A percentile compares a stretch with the other conserved stretches of the same genome.
Conservation (phyloP, 2,113 vertebrate genomes). For the Brachyistius frenatus region DNA sequence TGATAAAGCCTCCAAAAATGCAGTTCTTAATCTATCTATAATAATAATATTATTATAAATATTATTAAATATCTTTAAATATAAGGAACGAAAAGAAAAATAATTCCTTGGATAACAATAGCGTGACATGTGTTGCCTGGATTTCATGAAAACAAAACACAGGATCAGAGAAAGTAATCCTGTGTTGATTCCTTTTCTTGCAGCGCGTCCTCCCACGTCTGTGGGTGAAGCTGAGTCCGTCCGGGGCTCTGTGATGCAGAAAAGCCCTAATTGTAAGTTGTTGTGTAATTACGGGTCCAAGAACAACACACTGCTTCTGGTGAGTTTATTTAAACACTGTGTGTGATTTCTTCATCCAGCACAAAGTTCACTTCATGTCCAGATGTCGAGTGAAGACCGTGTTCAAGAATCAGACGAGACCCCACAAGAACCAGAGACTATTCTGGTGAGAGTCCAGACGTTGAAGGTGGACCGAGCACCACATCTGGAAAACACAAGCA, state of each 20-base stretch:
- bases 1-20: too few species aligned
- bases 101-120: too few species aligned
- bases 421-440: constrained; percentile 31
- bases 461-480: not conserved
- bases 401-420: constrained; percentile 46
- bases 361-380: constrained; percentile 63
- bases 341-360: constrained; percentile 50
- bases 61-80: too few species aligned
- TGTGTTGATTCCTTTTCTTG: constrained; percentile 6
- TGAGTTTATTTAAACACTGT: not conserved
- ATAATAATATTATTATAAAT: too few species aligned
- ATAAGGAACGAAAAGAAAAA: too few species aligned
- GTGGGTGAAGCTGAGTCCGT: constrained; percentile 70
- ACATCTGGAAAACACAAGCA: not conserved
- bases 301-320: not conserved
- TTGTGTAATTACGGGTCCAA: not conserved
- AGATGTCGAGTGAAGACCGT: constrained; percentile 51
- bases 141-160: not conserved
- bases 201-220: constrained; percentile 53
- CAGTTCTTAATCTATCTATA: too few species aligned
- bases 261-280: constrained; percentile 68
- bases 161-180: not conserved
- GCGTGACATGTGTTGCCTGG: not conserved
- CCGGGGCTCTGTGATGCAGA: constrained; percentile 22
- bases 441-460: constrained; percentile 74